Base-by-base conservation (phyloP, 2,888 invertebrate genomes). In the Octonoba sinensis region DNA sequence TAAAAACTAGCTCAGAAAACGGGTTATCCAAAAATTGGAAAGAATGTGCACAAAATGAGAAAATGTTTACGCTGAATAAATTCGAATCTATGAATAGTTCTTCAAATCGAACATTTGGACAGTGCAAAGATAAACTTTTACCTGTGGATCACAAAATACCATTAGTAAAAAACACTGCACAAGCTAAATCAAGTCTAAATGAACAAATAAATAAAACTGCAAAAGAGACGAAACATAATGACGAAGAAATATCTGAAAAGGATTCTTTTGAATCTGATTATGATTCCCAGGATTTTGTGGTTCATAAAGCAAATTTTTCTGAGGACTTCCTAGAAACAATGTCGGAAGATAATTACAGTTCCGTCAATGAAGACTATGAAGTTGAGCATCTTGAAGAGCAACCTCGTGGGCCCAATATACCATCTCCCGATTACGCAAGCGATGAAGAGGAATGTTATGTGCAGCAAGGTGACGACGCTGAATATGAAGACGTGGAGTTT, bases 341-440 rank as follows among this genome's bases (percentile, higher is more conserved):
- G 72, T 78, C 77, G 2, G 83, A 83, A 27, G 83, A 83, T 47
- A 78, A 79, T 57, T 83, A 79, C 47, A 82, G 83, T 60, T 83
- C 83, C 24, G 75, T 79, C 3, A 78, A 77, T 18, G 84, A 84
- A 24, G 82, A 84, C n/a, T 77, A 82, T 57, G 76, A 82, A 20
- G 77, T 82, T 11, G 73, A 77, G 36, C 79, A 72, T 81, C 75
- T 75, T 0, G 78, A 65, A 3, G 71, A 72, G n/a, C 66, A 64
- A 16, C 18, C 62, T 36, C 69, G 70, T 36, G 60, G 66, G 54
- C 84, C 85, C 1, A 83, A 85, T 69, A 86, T 85, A 51, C 86
- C 85, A 22, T 85, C 85, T 1, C 85, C 85, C 66, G 85, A 85
- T 67, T 85, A 85, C 66, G 84, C 70, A 12, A 84, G 83, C 56